Evolutionary conservation across 2,113 vertebrate species (phyloP), one percentile per base, ranked within the genome.

Genomic region (Sula dactylatra): DNA sequence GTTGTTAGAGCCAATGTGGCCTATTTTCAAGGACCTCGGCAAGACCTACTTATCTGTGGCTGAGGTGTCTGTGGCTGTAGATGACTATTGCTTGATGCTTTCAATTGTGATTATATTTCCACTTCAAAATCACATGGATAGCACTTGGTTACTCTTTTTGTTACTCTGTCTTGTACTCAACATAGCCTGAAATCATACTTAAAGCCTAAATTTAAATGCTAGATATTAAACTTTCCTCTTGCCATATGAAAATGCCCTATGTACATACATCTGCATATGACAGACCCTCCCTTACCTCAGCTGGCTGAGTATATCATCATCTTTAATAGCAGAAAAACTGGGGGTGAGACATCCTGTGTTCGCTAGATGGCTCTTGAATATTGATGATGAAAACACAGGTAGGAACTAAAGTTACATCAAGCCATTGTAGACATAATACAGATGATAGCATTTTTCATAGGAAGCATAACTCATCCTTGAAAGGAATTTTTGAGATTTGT

Each of bases 1-100:
- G n/a, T 40, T 80, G 38, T 76, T 65, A 79, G n/a, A 95, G 26
- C 18, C 83, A 86, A 47, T 9, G 9, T 52, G 89, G 61, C 93
- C 89, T 96, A 82, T 95, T 96, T 96, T 88, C 66, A 72, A 69
- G 70, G 40, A 88, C 89, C 73, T 65, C 85, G 84, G 69, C 44
- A 85, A 94, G 74, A 82, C 70, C 66, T 91, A 18, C 62, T 79
- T 91, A 52, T 31, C 69, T 93, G 40, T 72, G 67, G n/a, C 61
- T 94, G 85, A 92, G 70, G 24, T 62, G 26, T 73, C 36, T 58
- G 54, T 70, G 71, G 42, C 76, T 92, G 52, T 72, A 82, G 81
- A 72, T 52, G 91, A 91, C 85, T 82, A 79, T 11, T 69, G 40
- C 40, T 87, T 69, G 62, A 44, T 56, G 42, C 44, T 90, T 96